phyloP scores from a whole-genome alignment of 2,888 invertebrate species.

The Azorinus chamasolen region DNA sequence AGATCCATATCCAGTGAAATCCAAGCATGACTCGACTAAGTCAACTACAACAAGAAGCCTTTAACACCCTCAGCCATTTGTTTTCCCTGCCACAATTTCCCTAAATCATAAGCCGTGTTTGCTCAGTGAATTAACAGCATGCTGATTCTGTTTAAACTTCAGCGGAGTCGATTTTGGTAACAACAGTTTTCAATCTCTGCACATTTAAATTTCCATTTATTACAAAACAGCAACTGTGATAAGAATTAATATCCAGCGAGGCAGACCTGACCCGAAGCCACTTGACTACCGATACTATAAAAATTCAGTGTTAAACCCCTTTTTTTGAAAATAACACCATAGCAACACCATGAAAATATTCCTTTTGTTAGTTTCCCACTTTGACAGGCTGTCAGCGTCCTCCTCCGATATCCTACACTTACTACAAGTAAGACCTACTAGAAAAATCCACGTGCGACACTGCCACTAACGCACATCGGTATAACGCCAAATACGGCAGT shows the following conservation, averaged over 20 bases:
- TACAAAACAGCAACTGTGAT: background rate
- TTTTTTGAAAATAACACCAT: too few relatives aligned
- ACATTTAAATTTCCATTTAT: background rate
- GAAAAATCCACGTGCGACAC: conserved; percentile 22
- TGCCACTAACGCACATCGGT: conserved; percentile 7
- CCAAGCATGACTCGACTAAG: background rate
- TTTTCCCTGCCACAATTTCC: conserved; percentile 4
- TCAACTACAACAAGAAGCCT: background rate
- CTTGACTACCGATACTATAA: background rate
- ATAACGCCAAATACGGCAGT: conserved; percentile 11
- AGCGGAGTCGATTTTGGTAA: background rate
- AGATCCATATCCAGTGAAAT: background rate
- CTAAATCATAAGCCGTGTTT: conserved; percentile 1
- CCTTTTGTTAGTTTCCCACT: background rate
- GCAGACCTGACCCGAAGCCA: conserved; percentile 4
- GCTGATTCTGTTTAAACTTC: conserved; percentile 6
- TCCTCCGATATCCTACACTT: background rate
- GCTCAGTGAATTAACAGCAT: background rate
- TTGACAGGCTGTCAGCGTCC: too few relatives aligned
- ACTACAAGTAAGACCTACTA: background rate
- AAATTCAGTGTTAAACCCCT: too few relatives aligned
- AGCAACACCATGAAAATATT: conserved; percentile 1
- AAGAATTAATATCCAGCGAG: conserved; percentile 4
- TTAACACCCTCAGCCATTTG: background rate
- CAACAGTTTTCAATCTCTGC: background rate